These are phyloP conservation scores for Girardinus metallicus DNA, from an alignment of 2,797 vertebrate species.

Conservation along the genomic window DNA sequence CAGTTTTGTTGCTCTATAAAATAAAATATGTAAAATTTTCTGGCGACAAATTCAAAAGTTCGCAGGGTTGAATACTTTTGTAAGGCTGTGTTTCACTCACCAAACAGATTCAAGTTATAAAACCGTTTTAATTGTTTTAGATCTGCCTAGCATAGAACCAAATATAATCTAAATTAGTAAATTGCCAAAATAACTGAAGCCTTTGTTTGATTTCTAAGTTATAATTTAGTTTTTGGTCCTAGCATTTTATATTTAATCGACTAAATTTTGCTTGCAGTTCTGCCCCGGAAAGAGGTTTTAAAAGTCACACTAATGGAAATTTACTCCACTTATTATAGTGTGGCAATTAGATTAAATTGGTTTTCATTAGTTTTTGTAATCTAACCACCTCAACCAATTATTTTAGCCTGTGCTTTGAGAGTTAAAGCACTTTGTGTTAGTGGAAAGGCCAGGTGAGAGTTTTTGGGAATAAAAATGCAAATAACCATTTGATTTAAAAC, in stretches of 20 bases:
- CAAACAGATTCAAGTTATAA: neutral
- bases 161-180: neutral
- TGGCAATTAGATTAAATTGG: conserved; percentile 29
- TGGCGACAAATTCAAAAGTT: neutral
- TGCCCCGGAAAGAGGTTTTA: conserved; percentile 7
- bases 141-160: neutral
- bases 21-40: neutral
- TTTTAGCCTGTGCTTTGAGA: conserved; percentile 15
- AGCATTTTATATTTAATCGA: neutral
- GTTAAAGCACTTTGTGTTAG: conserved; percentile 5
- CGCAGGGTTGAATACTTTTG: neutral
- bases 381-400: conserved; percentile 37
- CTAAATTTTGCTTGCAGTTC: neutral
- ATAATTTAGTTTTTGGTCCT: neutral
- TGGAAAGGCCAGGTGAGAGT: conserved; percentile 7
- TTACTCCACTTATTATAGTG: conserved; percentile 16
- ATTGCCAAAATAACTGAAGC: neutral
- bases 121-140: neutral
- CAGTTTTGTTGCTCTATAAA: neutral
- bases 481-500: conserved; percentile 5
- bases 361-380: conserved; percentile 48
- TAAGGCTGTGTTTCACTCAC: neutral
- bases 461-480: neutral
- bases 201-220: neutral
- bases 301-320: conserved; percentile 20